phyloP scores from a whole-genome alignment of 2,797 vertebrate genomes.

The Micropoecilia bifurca region DNA sequence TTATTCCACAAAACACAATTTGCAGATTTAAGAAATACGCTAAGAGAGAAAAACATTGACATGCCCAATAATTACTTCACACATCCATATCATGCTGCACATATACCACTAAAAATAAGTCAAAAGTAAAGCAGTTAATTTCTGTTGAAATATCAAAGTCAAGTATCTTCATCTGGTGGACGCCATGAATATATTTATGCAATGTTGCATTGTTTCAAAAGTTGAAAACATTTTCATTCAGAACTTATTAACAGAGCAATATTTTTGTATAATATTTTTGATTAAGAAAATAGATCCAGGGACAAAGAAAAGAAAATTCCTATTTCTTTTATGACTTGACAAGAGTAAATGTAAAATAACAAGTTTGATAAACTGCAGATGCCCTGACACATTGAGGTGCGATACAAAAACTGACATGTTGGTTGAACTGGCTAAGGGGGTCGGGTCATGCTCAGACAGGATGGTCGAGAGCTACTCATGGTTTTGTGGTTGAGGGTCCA shows the following conservation, averaged over 20 bases:
- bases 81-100: not conserved
- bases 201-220: not conserved
- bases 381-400: constrained; percentile 17
- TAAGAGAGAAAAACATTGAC: not conserved
- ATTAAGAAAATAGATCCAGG: not conserved
- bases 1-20: not conserved
- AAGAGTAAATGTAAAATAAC: constrained; percentile 12
- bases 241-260: not conserved
- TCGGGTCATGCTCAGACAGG: constrained; percentile 7
- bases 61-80: not conserved
- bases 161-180: not conserved
- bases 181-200: not conserved
- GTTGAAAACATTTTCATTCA: not conserved
- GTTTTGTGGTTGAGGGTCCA: constrained; percentile 46
- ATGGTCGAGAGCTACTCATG: constrained; percentile 12
- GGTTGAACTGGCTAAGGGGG: constrained; percentile 23
- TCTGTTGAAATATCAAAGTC: not conserved
- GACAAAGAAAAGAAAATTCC: constrained; percentile 7
- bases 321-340: constrained; percentile 12
- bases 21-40: not conserved
- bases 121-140: not conserved
- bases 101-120: not conserved
- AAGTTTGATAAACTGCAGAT: constrained; percentile 17
- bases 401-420: constrained; percentile 26
- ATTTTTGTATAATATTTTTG: not conserved